phyloP scores from a whole-genome alignment of 2,797 vertebrate species.

The Coilia nasus region DNA sequence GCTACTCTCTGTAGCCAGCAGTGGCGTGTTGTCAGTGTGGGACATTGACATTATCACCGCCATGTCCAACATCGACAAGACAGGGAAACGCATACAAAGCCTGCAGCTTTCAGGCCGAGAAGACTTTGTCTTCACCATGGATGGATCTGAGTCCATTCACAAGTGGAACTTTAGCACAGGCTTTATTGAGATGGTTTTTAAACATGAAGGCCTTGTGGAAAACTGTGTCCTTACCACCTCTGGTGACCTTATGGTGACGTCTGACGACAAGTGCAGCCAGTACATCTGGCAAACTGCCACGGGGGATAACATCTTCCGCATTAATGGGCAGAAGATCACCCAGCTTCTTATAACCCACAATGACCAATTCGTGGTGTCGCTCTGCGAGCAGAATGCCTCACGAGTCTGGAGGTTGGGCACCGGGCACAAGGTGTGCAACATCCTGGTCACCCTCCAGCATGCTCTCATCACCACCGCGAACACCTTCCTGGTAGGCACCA shows the following conservation, averaged over 20 bases:
- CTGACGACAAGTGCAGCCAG: conserved; percentile 95
- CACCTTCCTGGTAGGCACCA: conserved; percentile 93
- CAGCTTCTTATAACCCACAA: conserved; percentile 98
- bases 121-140: conserved; percentile 94
- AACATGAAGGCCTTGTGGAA: conserved; percentile 94
- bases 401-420: conserved; percentile 96
- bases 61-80: conserved; percentile 99
- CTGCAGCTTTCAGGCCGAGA: conserved; percentile 90
- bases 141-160: conserved; percentile 94
- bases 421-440: conserved; percentile 98
- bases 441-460: conserved; percentile 93
- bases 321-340: conserved; percentile 94
- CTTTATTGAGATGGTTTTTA: conserved; percentile 96
- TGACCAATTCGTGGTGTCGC: conserved; percentile 98
- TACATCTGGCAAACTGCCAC: conserved; percentile 96
- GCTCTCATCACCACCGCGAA: conserved; percentile 97
- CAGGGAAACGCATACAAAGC: conserved; percentile 92
- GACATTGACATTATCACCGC: conserved; percentile 99
- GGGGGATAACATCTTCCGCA: conserved; percentile 96
- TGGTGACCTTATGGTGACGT: conserved; percentile 95
- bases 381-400: conserved; percentile 96
- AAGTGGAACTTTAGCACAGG: conserved; percentile 98
- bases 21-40: conserved; percentile 97
- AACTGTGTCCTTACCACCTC: conserved; percentile 94
- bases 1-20: conserved; percentile 94